Base-by-base conservation (phyloP, 2,888 invertebrate genomes). In the Drepanosiphum platanoidis region DNA sequence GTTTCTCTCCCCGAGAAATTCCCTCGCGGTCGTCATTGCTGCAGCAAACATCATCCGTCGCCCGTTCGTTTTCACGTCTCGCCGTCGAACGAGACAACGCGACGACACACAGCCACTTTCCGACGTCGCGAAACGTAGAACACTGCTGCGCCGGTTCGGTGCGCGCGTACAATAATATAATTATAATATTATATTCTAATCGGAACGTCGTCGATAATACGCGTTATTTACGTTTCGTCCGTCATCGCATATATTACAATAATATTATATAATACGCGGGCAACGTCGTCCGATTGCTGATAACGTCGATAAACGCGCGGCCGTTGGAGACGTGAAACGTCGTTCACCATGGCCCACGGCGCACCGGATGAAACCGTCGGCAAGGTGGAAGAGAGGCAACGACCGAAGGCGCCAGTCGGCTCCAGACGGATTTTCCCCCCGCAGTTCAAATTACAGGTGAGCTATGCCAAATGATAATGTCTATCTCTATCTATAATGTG, bases 341-440 rank as follows among this genome's bases (percentile, higher is more conserved):
- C 4, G 18, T 58, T 18, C 5, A 71, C 22, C 18, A 84, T 84
- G 84, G 84, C 84, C n/a, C 84, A 77, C 68, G 84, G 81, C 8
- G 58, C 77, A 22, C 36, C 58, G 9, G 84, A 77, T n/a, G 84
- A 84, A 84, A 75, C 84, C 30, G 84, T 84, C 9, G 75, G 84
- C 52, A 75, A 68, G 30, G 84, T 84, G 68, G 77, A 58, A 77
- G 84, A 84, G 30, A 84, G 58, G 52, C n/a, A 52, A 32, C 74
- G 84, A 8, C 77, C 84, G 30, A 84, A 84, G 70, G 84, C 84
- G 68, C 84, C 84, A 13, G 94, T 95, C 91, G 96, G 96, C 87
- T 95, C 95, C 88, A 92, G 96, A 88, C 93, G 96, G 87, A 96
- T 96, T 89, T 96, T 96, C 90, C 94, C 96, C 89, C 95, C 96